These are phyloP conservation scores for Mareca strepera DNA, from an alignment of 2,797 vertebrate species.

Conservation along the genomic window DNA sequence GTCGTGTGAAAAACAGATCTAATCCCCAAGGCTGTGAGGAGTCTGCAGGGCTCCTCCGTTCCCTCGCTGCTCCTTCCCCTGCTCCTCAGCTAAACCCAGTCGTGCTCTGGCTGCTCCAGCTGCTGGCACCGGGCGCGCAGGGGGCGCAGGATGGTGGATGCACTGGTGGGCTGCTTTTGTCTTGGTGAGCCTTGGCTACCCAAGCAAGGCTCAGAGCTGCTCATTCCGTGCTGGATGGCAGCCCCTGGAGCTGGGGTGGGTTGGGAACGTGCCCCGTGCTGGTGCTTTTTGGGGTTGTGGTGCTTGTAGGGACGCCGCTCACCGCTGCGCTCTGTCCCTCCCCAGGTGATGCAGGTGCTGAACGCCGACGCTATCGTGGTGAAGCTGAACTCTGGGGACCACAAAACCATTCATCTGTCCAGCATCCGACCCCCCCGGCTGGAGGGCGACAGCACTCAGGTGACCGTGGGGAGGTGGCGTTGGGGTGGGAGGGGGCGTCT, in stretches of 20 bases:
- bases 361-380: constrained; percentile 95
- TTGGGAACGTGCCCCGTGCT: rapidly evolving
- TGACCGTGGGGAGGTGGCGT: background rate
- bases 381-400: constrained; percentile 94
- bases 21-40: no score
- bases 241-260: rapidly evolving
- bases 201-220: rapidly evolving
- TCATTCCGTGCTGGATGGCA: rapidly evolving
- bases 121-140: no score
- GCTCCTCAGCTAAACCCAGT: no score
- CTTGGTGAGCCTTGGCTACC: rapidly evolving
- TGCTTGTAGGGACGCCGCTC: background rate
- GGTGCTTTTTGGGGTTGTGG: background rate
- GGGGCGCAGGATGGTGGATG: rapidly evolving
- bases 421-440: constrained; percentile 94
- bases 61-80: no score
- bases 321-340: background rate
- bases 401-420: constrained; percentile 95
- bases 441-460: constrained; percentile 88
- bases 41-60: no score
- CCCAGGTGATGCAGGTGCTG: constrained; percentile 94
- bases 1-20: rapidly evolving
- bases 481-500: background rate
- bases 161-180: rapidly evolving
- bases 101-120: no score